phyloP scores from a whole-genome alignment of 2,888 invertebrate genomes.

The Taphrorychus bicolor region DNA sequence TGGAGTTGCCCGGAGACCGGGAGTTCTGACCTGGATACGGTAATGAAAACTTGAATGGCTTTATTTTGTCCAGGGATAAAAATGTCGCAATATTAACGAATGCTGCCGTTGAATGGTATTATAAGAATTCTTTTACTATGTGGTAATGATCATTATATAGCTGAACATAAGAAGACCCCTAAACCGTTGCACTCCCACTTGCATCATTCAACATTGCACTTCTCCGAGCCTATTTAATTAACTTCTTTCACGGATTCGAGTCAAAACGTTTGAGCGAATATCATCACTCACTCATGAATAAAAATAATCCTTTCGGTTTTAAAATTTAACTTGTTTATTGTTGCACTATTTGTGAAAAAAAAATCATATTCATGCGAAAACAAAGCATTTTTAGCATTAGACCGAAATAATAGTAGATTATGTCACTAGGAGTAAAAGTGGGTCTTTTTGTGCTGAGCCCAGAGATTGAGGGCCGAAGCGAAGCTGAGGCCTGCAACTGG shows the following conservation, averaged over 20 bases:
- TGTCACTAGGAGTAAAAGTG: no score
- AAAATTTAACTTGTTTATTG: neutral
- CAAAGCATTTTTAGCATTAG: neutral
- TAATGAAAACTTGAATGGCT: conserved; percentile 22
- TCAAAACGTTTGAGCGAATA: neutral
- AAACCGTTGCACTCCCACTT: neutral
- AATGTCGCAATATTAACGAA: conserved; percentile 16
- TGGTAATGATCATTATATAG: no score
- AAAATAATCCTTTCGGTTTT: neutral
- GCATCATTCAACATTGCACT: neutral
- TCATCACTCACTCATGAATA: neutral
- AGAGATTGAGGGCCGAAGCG: no score
- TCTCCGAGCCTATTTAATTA: neutral
- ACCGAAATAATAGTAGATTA: no score
- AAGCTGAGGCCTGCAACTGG: no score
- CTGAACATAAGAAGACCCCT: neutral
- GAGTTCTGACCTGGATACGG: conserved; percentile 18
- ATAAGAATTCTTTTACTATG: neutral
- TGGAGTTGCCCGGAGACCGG: conserved; percentile 19
- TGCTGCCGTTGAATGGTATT: neutral
- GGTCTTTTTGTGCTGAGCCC: no score
- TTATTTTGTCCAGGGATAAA: conserved; percentile 24
- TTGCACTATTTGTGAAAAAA: neutral
- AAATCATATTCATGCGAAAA: no score
- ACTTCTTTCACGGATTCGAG: neutral